A percentile compares a stretch with the other conserved stretches of the same genome.
phyloP scores from a whole-genome alignment of 1,140 invertebrate genomes.

The Diorhabda elongata region DNA sequence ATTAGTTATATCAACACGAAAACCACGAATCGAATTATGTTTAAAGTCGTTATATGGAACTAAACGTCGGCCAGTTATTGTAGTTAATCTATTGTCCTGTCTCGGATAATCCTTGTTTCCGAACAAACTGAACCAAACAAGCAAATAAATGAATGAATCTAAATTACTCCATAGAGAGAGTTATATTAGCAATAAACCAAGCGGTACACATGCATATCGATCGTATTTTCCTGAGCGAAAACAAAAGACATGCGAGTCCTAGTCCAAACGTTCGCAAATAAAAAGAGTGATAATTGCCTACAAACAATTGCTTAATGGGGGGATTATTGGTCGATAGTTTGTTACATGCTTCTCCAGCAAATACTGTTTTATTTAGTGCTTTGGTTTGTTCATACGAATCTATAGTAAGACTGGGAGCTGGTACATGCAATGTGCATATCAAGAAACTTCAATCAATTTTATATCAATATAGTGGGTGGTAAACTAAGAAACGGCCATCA shows the following conservation, averaged over 20 bases:
- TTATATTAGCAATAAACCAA: background rate
- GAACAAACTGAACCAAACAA: no score
- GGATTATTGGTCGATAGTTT: constrained; percentile 28
- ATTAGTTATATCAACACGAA: no score
- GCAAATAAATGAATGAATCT: background rate
- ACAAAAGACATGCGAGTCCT: background rate
- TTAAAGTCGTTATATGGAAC: no score
- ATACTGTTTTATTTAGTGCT: constrained; percentile 32
- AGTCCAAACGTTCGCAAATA: constrained; percentile 4
- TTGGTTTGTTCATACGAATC: constrained; percentile 8
- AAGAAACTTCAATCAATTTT: no score
- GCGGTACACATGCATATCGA: background rate
- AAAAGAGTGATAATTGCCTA: constrained; percentile 29
- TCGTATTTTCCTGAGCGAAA: background rate
- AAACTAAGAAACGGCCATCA: no score
- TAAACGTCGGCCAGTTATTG: no score
- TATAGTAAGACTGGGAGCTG: constrained; percentile 1
- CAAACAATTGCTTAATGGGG: constrained; percentile 36
- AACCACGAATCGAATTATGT: no score
- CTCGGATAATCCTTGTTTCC: no score
- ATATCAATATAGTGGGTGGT: no score
- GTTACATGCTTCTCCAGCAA: constrained; percentile 29
- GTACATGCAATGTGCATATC: no score
- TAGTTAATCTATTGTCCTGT: no score
- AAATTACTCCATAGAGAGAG: background rate